These are phyloP conservation scores for Sebastes oblongus DNA, from an alignment of 2,797 vertebrate genomes.

Conservation along the genomic window DNA sequence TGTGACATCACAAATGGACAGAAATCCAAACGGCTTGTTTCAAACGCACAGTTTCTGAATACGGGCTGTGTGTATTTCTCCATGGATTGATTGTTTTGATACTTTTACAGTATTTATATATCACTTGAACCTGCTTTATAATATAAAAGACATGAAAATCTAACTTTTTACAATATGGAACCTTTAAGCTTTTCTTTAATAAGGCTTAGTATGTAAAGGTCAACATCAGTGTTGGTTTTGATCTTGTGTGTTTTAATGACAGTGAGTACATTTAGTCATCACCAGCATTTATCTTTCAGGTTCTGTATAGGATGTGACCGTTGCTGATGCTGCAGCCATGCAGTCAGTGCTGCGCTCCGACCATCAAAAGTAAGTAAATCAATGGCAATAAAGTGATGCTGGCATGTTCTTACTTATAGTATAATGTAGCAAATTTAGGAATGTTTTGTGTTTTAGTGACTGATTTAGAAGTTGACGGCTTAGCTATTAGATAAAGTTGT, in stretches of 20 bases:
- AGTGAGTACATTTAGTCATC: not conserved
- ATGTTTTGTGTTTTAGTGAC: not conserved
- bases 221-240: not conserved
- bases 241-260: not conserved
- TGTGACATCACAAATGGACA: too few relatives aligned
- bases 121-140: too few relatives aligned
- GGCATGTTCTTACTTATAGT: not conserved
- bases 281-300: not conserved
- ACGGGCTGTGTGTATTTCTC: too few relatives aligned
- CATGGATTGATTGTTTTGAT: too few relatives aligned
- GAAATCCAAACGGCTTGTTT: too few relatives aligned
- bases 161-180: too few relatives aligned
- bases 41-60: too few relatives aligned
- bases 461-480: not conserved
- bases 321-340: slow-evolving; percentile 32
- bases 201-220: not conserved
- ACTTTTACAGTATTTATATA: too few relatives aligned
- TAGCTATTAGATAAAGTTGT: not conserved
- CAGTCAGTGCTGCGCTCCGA: slow-evolving; percentile 19
- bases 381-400: not conserved
- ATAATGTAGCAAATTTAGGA: not conserved
- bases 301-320: not conserved
- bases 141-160: too few relatives aligned
- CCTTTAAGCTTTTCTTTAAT: not conserved
- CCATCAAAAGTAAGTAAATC: slow-evolving; percentile 55